Conservation (phyloP, 2,888 invertebrate genomes). For the Germaria angustata region DNA sequence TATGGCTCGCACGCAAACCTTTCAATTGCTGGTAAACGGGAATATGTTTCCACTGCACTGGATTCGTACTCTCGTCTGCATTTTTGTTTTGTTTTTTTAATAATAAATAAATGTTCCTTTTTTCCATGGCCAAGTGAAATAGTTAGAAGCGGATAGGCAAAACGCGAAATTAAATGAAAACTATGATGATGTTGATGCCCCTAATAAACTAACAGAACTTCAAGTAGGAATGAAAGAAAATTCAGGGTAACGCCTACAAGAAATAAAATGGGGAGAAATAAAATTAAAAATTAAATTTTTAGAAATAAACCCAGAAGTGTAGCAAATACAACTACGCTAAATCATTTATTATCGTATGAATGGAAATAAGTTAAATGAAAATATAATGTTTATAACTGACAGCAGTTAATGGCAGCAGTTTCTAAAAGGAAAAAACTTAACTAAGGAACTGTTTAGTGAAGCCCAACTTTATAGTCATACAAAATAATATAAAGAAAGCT, state of each 20-base stretch:
- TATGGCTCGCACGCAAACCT: conserved; percentile 38
- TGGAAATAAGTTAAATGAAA: conserved; percentile 50
- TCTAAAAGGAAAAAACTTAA: too few relatives aligned
- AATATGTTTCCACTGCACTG: neutral
- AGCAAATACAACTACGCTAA: conserved; percentile 12
- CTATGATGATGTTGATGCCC: conserved; percentile 46
- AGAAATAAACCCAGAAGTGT: conserved; percentile 56
- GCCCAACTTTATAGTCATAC: too few relatives aligned
- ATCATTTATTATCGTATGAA: neutral
- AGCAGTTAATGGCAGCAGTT: conserved; percentile 30
- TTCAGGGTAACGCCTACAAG: conserved; percentile 59
- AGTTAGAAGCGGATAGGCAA: conserved; percentile 17
- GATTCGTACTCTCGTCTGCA: neutral
- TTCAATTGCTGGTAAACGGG: neutral
- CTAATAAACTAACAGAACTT: conserved; percentile 62
- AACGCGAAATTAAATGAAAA: conserved; percentile 43
- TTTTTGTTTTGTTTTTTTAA: neutral
- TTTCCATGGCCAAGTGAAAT: conserved; percentile 3
- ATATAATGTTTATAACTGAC: conserved; percentile 49
- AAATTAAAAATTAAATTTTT: neutral
- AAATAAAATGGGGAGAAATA: conserved; percentile 1
- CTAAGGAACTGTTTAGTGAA: too few relatives aligned
- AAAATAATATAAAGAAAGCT: too few relatives aligned
- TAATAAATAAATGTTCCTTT: conserved; percentile 7
- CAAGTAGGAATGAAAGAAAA: conserved; percentile 46